Conservation (phyloP, 2,113 vertebrate species). For the Baryphthengus martii region DNA sequence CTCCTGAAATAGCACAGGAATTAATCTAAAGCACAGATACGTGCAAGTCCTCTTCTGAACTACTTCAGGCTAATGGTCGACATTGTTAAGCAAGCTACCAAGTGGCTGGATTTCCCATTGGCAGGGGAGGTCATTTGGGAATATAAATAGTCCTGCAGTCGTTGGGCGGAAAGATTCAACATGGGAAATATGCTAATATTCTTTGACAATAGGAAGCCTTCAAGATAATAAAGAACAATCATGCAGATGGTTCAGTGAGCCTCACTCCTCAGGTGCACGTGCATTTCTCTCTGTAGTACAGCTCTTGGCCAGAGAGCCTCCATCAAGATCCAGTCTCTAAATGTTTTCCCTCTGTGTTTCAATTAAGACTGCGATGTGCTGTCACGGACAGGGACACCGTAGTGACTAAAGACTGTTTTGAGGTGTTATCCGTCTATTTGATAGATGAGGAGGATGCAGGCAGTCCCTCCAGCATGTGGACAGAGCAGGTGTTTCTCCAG, state of each 20-base stretch:
- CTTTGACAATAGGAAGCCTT: not conserved
- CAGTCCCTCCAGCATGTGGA: constrained; percentile 28
- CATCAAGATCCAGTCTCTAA: not conserved
- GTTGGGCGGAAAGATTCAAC: not conserved
- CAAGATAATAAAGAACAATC: not conserved
- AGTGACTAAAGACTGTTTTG: not conserved
- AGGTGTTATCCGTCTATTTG: constrained; percentile 17
- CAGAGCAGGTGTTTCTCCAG: constrained; percentile 41
- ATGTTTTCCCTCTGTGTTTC: not conserved
- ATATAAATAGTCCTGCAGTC: not conserved
- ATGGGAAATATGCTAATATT: not conserved
- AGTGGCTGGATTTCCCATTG: not conserved
- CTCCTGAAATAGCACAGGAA: not conserved
- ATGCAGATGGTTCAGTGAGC: not conserved
- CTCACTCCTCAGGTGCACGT: not conserved
- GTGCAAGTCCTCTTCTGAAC: not conserved
- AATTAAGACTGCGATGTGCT: not conserved
- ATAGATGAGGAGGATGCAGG: not conserved
- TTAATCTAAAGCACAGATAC: not conserved
- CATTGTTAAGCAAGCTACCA: not conserved
- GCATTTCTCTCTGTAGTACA: not conserved
- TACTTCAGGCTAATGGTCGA: not conserved
- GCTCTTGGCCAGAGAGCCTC: not conserved
- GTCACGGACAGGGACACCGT: not conserved
- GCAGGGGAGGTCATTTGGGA: not conserved